Base-by-base conservation (phyloP, 1,140 invertebrate genomes). In the Drosophila jambulina region DNA sequence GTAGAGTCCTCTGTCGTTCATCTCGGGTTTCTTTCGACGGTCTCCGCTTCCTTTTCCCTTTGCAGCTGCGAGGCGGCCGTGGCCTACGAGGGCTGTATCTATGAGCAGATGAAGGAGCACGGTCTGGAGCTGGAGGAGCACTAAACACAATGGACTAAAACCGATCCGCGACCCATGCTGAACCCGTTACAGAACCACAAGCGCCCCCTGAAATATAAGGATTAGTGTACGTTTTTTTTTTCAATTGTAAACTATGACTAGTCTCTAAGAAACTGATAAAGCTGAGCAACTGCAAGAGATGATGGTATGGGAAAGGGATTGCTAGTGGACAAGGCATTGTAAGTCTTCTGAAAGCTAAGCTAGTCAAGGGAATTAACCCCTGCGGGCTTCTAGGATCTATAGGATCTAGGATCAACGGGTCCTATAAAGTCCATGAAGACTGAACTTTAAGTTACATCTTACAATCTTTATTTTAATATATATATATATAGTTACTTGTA, bases 61-160 rank as follows among this genome's bases (percentile, higher is more conserved):
- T 45, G 0, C 32, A 88, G 85, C 32, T 88, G 85, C 27, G 85
- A 90, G 15, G 78, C 85, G 7, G 85, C 85, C 19, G 58, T 43
- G 8, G 63, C 70, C 45, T 88, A 74, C 9, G 59, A 81, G 46
- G 10, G 2, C 29, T 88, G 85, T 78, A 74, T 88, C n/a, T 21
- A 51, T 46, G 85, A 82, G 40, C 75, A 90, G 17, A 68, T 90
- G 36, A 72, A 76, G 19, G 78, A 85, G 56, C 81, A 90, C 34
- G 86, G 81, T 15, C 32, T 88, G 9, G 51, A 76, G 1, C 32
- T 85, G 56, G 29, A 63, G 27, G 65, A 90, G n/a, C 21, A 60
- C 38, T 80, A 23, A 13, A 3, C 53, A 27, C 5, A 8, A 48
- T 1, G 8, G 13, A 62, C n/a, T 19, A 5, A 13, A n/a, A 27